Evolutionary conservation across 2,888 invertebrate genomes (phyloP), one percentile per base, ranked within the genome.

Genomic region (Diadegma fenestrale): DNA sequence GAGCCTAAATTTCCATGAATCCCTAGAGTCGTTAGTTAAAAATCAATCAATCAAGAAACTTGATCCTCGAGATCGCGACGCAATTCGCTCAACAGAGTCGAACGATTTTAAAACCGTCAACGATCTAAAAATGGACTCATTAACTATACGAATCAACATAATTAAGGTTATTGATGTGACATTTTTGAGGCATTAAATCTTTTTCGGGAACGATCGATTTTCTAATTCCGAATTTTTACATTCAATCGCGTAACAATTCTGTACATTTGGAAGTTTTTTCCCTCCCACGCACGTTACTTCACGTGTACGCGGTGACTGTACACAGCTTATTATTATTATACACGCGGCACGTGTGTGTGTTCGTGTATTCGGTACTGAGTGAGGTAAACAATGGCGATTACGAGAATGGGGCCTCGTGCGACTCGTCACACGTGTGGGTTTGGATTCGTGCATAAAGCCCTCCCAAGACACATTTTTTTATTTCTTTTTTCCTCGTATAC

Each of bases 311-410:
- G 71, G 10, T 66, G 64, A 80, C 51, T 64, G 63, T 68, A 68
- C 75, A 75, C 51, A 12, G 19, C 41, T 54, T 63, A 75, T 66
- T 66, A 43, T 48, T 22, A 69, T 69, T 17, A 69, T 76, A 58
- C 37, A 41, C 33, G 33, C 3, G 0, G 5, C 0, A 12, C 14
- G 26, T 26, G 8, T 22, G 2, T 14, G 26, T 58, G 22, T 54
- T 12, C 3, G 37, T 26, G 45, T n/a, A 77, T 33, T 10, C 14
- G 22, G 41, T 51, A 69, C 58, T 30, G 71, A 79, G 26, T 33
- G 78, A 68, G 43, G 78, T 85, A 85, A 85, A 82, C 82, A 85
- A 85, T 80, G 63, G 80, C 4, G 41, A 54, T 63, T 45, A 17
- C 43, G 33, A 51, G 48, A 61, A 61, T 37, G 79, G 71, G 76